phyloP scores from a whole-genome alignment of 2,888 invertebrate species.

The Epinotia ramella region DNA sequence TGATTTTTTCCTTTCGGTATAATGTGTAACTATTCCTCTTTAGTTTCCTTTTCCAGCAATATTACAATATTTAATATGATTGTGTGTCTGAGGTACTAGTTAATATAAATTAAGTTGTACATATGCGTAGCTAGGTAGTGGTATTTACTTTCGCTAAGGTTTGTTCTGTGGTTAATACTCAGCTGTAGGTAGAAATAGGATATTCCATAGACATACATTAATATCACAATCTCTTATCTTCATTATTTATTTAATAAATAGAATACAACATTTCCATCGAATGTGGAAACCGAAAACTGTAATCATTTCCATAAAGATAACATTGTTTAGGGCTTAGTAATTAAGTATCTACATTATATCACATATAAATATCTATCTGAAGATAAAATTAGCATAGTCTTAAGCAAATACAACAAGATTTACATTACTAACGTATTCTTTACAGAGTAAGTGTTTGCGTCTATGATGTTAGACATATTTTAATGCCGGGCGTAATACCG shows the following conservation, averaged over 20 bases:
- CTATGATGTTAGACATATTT: too few relatives aligned
- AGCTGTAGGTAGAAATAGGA: too few relatives aligned
- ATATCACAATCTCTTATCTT: conserved; percentile 21
- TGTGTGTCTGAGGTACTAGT: too few relatives aligned
- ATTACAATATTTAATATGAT: too few relatives aligned
- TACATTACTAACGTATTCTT: background rate
- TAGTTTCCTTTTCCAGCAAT: too few relatives aligned
- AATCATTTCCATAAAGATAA: conserved; percentile 35
- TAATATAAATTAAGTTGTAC: too few relatives aligned
- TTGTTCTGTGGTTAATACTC: background rate
- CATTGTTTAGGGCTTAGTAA: conserved; percentile 32
- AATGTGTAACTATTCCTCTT: too few relatives aligned
- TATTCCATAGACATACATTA: background rate
- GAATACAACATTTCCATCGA: conserved; percentile 17
- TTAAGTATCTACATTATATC: conserved; percentile 7
- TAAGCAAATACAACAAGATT: conserved; percentile 2
- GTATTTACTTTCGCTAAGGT: too few relatives aligned
- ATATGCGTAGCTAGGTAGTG: too few relatives aligned
- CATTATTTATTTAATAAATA: conserved; percentile 35
- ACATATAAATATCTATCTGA: background rate
- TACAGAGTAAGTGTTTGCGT: background rate
- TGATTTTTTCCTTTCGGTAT: too few relatives aligned
- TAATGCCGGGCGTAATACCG: too few relatives aligned
- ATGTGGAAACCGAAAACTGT: conserved; percentile 36
- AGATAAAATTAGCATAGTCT: background rate